Conservation (phyloP, 2,888 invertebrate species). For the Drosophila paracracens region DNA sequence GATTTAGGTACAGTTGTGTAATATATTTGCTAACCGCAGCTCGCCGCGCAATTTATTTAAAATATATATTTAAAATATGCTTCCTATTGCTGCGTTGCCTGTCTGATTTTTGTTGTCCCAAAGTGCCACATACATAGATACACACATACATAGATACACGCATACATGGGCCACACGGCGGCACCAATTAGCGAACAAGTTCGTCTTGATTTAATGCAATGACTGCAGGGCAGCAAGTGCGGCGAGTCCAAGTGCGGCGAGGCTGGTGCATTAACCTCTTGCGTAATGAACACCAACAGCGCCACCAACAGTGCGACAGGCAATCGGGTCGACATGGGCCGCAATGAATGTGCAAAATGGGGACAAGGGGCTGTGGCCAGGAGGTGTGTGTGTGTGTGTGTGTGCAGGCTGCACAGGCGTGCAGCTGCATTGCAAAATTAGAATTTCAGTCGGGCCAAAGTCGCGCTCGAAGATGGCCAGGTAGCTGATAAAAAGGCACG, state of each 20-base stretch:
- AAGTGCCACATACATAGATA: constrained; percentile 31
- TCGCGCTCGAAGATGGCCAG: constrained; percentile 64
- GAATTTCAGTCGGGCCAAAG: constrained; percentile 64
- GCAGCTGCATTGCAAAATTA: constrained; percentile 81
- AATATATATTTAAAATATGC: constrained; percentile 1
- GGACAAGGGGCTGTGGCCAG: constrained; percentile 30
- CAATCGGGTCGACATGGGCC: constrained; percentile 68
- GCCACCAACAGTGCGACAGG: constrained; percentile 73
- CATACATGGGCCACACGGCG: constrained; percentile 38
- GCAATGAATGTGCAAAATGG: constrained; percentile 6
- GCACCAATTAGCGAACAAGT: constrained; percentile 68
- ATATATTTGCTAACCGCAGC: background rate
- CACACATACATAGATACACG: constrained; percentile 10
- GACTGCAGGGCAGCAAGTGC: constrained; percentile 63
- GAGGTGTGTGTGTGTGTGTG: constrained; percentile 11
- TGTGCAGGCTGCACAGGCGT: constrained; percentile 53
- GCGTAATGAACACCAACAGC: constrained; percentile 81
- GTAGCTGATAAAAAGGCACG: constrained; percentile 59
- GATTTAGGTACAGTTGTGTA: constrained; percentile 11
- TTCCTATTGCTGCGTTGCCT: background rate
- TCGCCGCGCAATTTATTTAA: constrained; percentile 5
- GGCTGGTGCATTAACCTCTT: constrained; percentile 77
- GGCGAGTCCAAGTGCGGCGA: constrained; percentile 28
- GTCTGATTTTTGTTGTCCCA: constrained; percentile 38
- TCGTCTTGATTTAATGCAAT: constrained; percentile 68